A percentile compares a stretch with the other conserved stretches of the same genome.
Conservation (phyloP, 1,140 invertebrate species). For the Meloidogyne hapla region DNA sequence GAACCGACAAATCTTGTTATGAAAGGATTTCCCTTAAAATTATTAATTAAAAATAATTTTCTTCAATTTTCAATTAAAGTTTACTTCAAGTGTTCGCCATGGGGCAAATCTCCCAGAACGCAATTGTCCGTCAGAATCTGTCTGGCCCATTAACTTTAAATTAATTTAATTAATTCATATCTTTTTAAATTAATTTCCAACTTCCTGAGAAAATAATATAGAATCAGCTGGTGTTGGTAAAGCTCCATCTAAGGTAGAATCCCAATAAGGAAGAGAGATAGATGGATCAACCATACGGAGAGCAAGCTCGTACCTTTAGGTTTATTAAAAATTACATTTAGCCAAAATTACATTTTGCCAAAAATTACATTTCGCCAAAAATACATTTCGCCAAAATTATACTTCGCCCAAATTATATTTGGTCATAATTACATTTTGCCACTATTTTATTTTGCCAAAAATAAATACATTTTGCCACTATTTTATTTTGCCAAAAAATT, state of each 20-base stretch:
- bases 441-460: too few species aligned
- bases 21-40: conserved; percentile 12
- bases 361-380: too few species aligned
- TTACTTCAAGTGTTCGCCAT: conserved; percentile 45
- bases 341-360: too few species aligned
- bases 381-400: too few species aligned
- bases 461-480: too few species aligned
- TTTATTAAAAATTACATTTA: conserved; percentile 9
- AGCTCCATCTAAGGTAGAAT: conserved; percentile 26
- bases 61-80: background rate
- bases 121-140: conserved; percentile 50
- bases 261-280: conserved; percentile 48
- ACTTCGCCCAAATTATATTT: too few species aligned
- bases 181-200: conserved; percentile 6
- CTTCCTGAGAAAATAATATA: conserved; percentile 16
- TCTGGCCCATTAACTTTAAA: conserved; percentile 57
- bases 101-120: conserved; percentile 33
- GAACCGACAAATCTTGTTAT: conserved; percentile 41
- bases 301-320: conserved; percentile 47
- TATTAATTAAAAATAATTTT: conserved; percentile 23
- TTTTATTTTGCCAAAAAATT: too few species aligned
- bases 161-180: conserved; percentile 47
- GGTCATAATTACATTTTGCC: too few species aligned
- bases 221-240: conserved; percentile 23
- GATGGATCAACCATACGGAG: conserved; percentile 46